Evolutionary conservation across 2,888 invertebrate species (phyloP), one percentile per base, ranked within the genome.

Genomic region (Trissolcus brochymenae): DNA sequence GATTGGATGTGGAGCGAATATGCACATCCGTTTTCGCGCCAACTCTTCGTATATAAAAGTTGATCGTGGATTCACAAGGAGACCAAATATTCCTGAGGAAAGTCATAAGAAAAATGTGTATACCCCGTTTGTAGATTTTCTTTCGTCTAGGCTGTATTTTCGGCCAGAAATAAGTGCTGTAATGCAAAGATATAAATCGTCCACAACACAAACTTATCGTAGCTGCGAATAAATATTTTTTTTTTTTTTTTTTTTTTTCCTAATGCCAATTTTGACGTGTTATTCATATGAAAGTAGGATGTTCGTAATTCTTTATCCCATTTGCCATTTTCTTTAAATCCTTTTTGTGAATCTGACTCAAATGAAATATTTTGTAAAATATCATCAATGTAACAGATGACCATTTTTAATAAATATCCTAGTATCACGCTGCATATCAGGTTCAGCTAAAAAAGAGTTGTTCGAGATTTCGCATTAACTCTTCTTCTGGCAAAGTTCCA

Each of bases 401-500:
- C 46, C 21, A 65, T 54, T 41, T n/a, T 14, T 65, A 41, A 64
- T 68, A 68, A 68, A 75, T 75, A 75, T 49, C 14, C 29, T 7
- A n/a, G 46, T 13, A 43, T 55, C 49, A 49, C 57, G 57, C 64
- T 65, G 50, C 19, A 41, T 35, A 35, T 35, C 35, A 11, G 11
- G 66, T 17, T 71, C 40, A 40, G 43, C 16, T 51, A 43, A 40
- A 61, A 50, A 72, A 76, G 29, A 68, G 72, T 64, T 72, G 56
- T 64, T 57, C 57, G 72, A 67, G 67, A 77, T 72, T 77, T 67
- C 55, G 25, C 67, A 71, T 67, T 77, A 77, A 77, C 72, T 77
- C 76, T 77, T 68, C 53, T 60, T 29, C 67, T 77, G 76, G 76
- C 72, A 72, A n/a, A 35, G 67, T 73, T 77, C 77, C 77, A 73